Evolutionary conservation across 1,140 invertebrate species (phyloP).

Genomic region (Nasonia giraulti): DNA sequence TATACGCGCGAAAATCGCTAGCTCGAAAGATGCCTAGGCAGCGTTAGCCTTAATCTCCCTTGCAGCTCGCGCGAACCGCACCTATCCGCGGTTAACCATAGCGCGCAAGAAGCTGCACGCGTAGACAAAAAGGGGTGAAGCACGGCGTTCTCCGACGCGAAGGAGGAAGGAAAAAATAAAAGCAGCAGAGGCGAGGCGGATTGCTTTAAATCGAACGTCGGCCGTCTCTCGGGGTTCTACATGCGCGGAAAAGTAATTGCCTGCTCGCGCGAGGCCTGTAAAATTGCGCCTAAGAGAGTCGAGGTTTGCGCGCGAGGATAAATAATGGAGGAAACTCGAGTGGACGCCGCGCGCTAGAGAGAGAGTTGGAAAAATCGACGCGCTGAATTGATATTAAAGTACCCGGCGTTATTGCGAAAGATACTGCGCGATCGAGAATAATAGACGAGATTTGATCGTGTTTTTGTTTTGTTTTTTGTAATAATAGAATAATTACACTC

Average conservation of each 20-base stretch:
- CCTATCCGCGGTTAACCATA: not conserved
- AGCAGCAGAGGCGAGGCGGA: slow-evolving; percentile 12
- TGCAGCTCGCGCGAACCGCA: not conserved
- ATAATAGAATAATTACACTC: not conserved
- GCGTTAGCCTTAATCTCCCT: not conserved
- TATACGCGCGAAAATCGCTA: not conserved
- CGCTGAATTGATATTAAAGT: slow-evolving; percentile 15
- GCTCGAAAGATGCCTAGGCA: not conserved
- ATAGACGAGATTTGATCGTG: not conserved
- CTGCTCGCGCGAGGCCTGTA: not conserved
- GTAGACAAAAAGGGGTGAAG: slow-evolving; percentile 9
- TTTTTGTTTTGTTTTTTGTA: not conserved
- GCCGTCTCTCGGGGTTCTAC: not conserved
- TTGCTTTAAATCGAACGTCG: slow-evolving; percentile 18
- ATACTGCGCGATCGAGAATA: too few relatives aligned
- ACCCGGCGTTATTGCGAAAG: not conserved
- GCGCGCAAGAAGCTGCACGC: not conserved
- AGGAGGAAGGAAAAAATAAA: not conserved
- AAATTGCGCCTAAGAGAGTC: not conserved
- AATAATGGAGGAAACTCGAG: slow-evolving; percentile 6
- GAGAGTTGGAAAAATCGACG: not conserved
- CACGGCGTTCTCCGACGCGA: not conserved
- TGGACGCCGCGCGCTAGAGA: not conserved
- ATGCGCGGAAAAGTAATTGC: slow-evolving; percentile 23
- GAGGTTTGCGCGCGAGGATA: not conserved